phyloP scores from a whole-genome alignment of 2,797 vertebrate species.

The Gymnothorax reevesii region DNA sequence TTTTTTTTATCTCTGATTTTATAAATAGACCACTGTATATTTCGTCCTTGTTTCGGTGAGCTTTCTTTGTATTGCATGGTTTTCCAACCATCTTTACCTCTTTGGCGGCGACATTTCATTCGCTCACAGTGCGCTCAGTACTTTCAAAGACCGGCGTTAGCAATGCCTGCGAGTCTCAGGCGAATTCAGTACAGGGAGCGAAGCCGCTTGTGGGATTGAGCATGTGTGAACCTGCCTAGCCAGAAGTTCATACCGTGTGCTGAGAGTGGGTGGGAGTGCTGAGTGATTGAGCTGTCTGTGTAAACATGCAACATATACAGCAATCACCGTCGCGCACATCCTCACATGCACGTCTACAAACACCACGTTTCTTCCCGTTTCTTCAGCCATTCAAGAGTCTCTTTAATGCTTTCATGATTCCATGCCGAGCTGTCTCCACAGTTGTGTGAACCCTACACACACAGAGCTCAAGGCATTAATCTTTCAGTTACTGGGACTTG shows the following conservation, averaged over 20 bases:
- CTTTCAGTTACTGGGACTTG: slow-evolving; percentile 30
- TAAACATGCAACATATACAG: neutral
- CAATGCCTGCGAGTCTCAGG: neutral
- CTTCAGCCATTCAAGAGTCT: neutral
- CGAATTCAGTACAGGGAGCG: neutral
- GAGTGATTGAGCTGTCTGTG: slow-evolving; percentile 19
- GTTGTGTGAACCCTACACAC: slow-evolving; percentile 40
- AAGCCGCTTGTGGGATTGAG: neutral
- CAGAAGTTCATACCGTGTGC: neutral
- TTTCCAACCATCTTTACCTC: neutral
- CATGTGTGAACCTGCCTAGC: slow-evolving; percentile 22
- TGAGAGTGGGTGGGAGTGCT: neutral
- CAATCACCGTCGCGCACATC: neutral
- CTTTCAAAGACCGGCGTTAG: neutral
- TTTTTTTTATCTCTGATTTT: slow-evolving; percentile 38
- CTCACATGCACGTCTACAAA: neutral
- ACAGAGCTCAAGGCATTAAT: slow-evolving; percentile 33
- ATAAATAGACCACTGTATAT: slow-evolving; percentile 39
- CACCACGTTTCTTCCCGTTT: neutral
- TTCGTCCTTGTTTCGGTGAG: slow-evolving; percentile 29
- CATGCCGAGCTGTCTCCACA: slow-evolving; percentile 26
- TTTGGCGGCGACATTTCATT: neutral
- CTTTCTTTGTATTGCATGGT: slow-evolving; percentile 3
- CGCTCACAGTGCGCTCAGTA: neutral
- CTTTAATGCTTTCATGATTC: slow-evolving; percentile 9